Base-by-base conservation (phyloP, 2,888 invertebrate genomes). In the Drosophila birchii region DNA sequence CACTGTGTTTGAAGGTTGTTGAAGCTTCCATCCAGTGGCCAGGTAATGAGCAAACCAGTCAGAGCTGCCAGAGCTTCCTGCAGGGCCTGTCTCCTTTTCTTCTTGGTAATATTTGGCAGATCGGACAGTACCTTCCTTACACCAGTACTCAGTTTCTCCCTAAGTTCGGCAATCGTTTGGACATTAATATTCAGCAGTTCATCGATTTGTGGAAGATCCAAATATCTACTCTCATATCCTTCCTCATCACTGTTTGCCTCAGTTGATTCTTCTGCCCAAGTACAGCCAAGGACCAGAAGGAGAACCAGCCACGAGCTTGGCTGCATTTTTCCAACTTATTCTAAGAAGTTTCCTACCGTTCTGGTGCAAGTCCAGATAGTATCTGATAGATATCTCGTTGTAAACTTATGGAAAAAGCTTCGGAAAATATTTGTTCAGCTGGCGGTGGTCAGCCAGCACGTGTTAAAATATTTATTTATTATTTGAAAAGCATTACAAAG, bases 1-100 rank as follows among this genome's bases (percentile, higher is more conserved):
- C 49, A 47, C 38, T 34, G 34, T 1, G 8, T 4, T 34, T 12
- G 34, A 3, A 62, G 39, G 2, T 20, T 7, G 0, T 3, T 32
- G 2, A 34, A 12, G 14, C 18, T 23, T 1, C 18, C 39, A 49
- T 26, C 3, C 47, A 12, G 49, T 18, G 23, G 34, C 18, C 32
- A 49, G 34, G 16, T 5, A 20, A 51, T 51, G 34, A 20, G 34
- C 23, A 63, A 0, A 5, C 45, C 39, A 23, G 18, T 34, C 9
- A 64, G 12, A 34, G 34, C 12, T 41, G n/a, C 38, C 18, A 49
- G 23, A 9, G 63, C 47, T 16, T 63, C 63, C 63, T 26, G 47
- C 63, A 63, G 34, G 1, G 34, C 45, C 12, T 64, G 47, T 9
- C 23, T n/a, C 7, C 39, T 63, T 18, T 43, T 49, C 11, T n/a